Conservation (phyloP, 2,797 vertebrate species). For the Neosilurus mollespiculum region DNA sequence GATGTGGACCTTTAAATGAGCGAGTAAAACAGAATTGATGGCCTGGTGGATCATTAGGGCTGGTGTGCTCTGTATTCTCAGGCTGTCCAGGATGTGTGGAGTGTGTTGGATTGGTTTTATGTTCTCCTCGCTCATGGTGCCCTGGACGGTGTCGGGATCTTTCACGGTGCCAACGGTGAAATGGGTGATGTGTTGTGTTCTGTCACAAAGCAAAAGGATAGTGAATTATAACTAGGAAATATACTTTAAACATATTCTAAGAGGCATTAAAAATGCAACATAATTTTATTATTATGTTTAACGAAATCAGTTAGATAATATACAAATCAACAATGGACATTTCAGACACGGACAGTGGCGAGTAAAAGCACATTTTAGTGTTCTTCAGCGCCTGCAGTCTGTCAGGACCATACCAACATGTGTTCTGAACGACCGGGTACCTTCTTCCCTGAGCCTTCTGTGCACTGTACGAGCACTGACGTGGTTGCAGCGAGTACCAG, state of each 20-base stretch:
- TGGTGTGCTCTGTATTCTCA: neutral
- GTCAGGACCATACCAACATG: too few relatives aligned
- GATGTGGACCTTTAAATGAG: neutral
- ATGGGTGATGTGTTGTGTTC: constrained; percentile 31
- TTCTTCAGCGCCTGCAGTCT: too few relatives aligned
- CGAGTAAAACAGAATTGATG: neutral
- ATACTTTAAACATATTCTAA: neutral
- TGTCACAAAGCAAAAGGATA: neutral
- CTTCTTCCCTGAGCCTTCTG: too few relatives aligned
- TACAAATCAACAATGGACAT: too few relatives aligned
- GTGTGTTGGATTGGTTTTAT: neutral
- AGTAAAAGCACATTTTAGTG: too few relatives aligned
- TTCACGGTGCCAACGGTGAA: neutral
- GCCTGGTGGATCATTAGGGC: neutral
- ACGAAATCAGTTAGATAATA: too few relatives aligned
- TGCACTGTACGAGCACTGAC: too few relatives aligned
- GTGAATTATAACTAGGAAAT: neutral
- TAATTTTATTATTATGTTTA: too few relatives aligned
- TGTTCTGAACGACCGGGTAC: too few relatives aligned
- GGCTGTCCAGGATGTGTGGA: neutral
- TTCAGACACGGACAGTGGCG: too few relatives aligned
- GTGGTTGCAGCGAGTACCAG: too few relatives aligned
- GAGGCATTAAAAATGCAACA: too few relatives aligned
- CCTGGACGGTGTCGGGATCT: neutral
- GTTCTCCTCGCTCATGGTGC: neutral